These are phyloP conservation scores for Drosophila diplacantha DNA, from an alignment of 2,888 invertebrate genomes.

Conservation along the genomic window DNA sequence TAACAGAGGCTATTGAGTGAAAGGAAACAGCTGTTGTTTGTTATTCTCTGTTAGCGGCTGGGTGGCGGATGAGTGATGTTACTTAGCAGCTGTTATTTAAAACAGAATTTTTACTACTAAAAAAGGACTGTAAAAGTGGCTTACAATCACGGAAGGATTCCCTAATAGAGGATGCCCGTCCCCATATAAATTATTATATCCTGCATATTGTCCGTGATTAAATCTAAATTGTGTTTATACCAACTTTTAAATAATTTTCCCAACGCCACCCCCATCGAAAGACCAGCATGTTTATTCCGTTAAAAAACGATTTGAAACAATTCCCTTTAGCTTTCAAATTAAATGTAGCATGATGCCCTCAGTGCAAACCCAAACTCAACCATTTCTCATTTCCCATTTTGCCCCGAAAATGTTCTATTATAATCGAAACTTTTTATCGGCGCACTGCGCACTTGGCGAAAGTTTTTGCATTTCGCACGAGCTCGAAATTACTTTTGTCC, in stretches of 20 bases:
- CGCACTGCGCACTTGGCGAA: conserved; percentile 44
- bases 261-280: neutral
- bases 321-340: conserved; percentile 18
- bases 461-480: conserved; percentile 69
- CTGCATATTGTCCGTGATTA: conserved; percentile 6
- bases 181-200: neutral
- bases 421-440: conserved; percentile 69
- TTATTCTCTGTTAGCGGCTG: conserved; percentile 40
- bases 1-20: conserved; percentile 40
- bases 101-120: no score
- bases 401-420: conserved; percentile 46
- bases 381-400: conserved; percentile 52
- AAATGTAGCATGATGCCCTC: conserved; percentile 28
- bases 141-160: neutral
- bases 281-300: conserved; percentile 20
- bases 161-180: neutral
- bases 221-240: conserved; percentile 4
- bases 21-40: conserved; percentile 59
- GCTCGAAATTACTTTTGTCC: conserved; percentile 61
- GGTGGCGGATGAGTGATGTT: conserved; percentile 52
- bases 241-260: conserved; percentile 11
- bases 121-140: neutral
- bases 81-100: neutral
- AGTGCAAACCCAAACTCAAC: conserved; percentile 16
- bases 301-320: conserved; percentile 31